These are phyloP conservation scores for Egretta garzetta DNA, from an alignment of 2,113 vertebrate species.

Conservation along the genomic window DNA sequence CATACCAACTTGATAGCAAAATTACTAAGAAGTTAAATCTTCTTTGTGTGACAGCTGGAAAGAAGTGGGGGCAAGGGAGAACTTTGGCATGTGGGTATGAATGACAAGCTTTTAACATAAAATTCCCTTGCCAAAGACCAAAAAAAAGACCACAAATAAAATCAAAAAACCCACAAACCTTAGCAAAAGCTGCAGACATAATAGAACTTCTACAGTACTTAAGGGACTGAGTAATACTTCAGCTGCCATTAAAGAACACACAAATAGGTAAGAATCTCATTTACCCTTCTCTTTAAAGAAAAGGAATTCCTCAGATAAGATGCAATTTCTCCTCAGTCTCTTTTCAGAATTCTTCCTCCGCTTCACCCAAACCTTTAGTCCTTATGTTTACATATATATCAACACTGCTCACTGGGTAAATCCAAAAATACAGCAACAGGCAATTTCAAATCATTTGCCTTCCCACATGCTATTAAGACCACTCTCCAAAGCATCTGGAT, in stretches of 20 bases:
- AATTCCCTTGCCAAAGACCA: neutral
- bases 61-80: neutral
- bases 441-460: neutral
- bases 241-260: neutral
- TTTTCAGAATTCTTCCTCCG: neutral
- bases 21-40: conserved; percentile 1
- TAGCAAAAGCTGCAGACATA: neutral
- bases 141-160: neutral
- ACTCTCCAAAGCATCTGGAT: neutral
- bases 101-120: neutral
- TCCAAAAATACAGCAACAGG: neutral
- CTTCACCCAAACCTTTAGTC: neutral
- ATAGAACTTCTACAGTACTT: neutral
- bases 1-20: neutral
- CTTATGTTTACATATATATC: neutral
- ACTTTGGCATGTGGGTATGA: neutral
- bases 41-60: conserved; percentile 6
- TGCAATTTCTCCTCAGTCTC: neutral
- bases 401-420: neutral
- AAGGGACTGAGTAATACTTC: neutral
- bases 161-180: neutral
- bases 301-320: neutral
- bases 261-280: neutral
- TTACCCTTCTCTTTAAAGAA: neutral
- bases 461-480: neutral